These are phyloP conservation scores for Orussus abietinus DNA, from an alignment of 1,140 invertebrate species.

Conservation along the genomic window DNA sequence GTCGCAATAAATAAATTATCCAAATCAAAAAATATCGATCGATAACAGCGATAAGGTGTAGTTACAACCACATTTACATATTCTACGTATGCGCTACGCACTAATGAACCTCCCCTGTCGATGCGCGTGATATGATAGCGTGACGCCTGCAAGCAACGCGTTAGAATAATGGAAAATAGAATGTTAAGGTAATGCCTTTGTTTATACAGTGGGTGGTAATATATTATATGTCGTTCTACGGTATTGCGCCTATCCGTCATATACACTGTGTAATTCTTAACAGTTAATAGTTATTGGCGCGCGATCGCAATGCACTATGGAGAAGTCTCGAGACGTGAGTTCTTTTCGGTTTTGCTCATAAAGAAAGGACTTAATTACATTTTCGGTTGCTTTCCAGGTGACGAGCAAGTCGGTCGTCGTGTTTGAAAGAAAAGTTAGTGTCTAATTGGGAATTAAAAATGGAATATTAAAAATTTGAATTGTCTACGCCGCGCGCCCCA, in stretches of 20 bases:
- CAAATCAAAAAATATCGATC: constrained; percentile 32
- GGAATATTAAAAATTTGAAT: too few species aligned
- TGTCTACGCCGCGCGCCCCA: constrained; percentile 35
- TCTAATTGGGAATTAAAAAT: too few species aligned
- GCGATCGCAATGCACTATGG: too few species aligned
- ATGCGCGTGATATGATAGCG: constrained; percentile 20
- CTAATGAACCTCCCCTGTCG: constrained; percentile 25
- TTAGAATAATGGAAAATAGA: constrained; percentile 34
- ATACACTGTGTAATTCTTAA: constrained; percentile 37
- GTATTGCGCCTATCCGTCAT: constrained; percentile 36
- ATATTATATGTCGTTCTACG: constrained; percentile 39
- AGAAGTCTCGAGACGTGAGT: too few species aligned
- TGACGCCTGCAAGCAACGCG: constrained; percentile 20
- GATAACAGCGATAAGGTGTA: constrained; percentile 26
- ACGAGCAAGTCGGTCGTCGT: too few species aligned
- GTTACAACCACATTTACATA: constrained; percentile 37
- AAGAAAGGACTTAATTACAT: too few species aligned
- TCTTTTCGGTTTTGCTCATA: too few species aligned
- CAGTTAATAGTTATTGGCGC: constrained; percentile 45
- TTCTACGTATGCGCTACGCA: constrained; percentile 21
- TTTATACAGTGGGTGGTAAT: constrained; percentile 46
- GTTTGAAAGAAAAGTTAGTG: too few species aligned
- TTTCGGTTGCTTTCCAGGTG: too few species aligned
- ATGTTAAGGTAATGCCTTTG: constrained; percentile 46
- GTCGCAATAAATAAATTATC: constrained; percentile 48